These are phyloP conservation scores for Leptopilina boulardi DNA, from an alignment of 1,140 invertebrate species.

Conservation along the genomic window DNA sequence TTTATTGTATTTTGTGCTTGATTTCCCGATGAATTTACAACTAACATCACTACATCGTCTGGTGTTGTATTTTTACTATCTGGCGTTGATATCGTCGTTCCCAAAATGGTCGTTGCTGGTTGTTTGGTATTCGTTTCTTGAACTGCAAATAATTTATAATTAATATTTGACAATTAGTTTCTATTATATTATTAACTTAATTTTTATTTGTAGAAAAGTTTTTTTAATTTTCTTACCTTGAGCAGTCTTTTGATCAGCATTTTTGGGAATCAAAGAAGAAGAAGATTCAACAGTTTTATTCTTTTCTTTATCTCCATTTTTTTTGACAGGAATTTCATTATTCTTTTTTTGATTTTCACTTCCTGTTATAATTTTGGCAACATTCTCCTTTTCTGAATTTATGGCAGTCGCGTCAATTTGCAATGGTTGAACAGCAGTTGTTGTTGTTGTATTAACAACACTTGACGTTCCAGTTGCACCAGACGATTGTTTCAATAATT, in stretches of 20 bases:
- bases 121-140: neutral
- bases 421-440: constrained; percentile 70
- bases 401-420: constrained; percentile 62
- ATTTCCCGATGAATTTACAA: neutral
- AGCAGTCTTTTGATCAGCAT: constrained; percentile 34
- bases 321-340: constrained; percentile 23
- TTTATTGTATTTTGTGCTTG: constrained; percentile 39
- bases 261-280: neutral
- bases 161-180: neutral
- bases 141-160: constrained; percentile 14
- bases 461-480: constrained; percentile 68
- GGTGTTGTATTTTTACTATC: neutral
- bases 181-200: too few relatives aligned
- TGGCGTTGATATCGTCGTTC: neutral
- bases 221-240: neutral
- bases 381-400: constrained; percentile 40
- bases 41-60: constrained; percentile 6
- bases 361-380: constrained; percentile 38
- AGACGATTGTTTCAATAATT: constrained; percentile 65
- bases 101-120: neutral
- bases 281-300: constrained; percentile 29
- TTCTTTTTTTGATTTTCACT: constrained; percentile 20
- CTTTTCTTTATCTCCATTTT: constrained; percentile 35
- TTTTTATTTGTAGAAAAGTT: too few relatives aligned
- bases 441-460: constrained; percentile 71